Evolutionary conservation across 2,113 vertebrate species (phyloP), one percentile per base, ranked within the genome.

Genomic region (Reinhardtius hippoglossoides): DNA sequence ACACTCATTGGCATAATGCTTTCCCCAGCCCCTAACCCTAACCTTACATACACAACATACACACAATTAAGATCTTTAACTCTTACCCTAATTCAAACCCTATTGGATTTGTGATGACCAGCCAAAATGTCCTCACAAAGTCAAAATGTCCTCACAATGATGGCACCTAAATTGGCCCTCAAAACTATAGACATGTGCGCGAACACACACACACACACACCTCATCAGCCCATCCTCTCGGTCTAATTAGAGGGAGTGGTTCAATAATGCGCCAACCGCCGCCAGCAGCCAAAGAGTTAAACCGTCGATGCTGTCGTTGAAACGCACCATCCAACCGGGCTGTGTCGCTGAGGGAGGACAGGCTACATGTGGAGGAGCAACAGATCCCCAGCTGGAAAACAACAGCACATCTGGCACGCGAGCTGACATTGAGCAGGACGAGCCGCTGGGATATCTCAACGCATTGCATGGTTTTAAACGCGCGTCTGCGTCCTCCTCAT

Each of bases 221-320:
- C 40, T 13, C 3, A 42, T 31, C 50, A 31, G 37, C 21, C 40
- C 40, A 64, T 42, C 61, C 57, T 72, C 23, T 58, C 24, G 4
- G 2, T 80, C 50, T 76, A 70, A 87, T 86, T 70, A 70, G 85
- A 90, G 84, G 83, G 81, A 89, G 85, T 67, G 79, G 74, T 82
- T 85, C 71, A n/a, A 16, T 23, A 40, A 75, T 37, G 78, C 69
- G 48, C 56, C 74, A 85, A 2, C 80, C 65, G 67, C n/a, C 23
- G 5, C 64, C 91, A 71, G 91, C 81, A 81, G 24, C 42, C 66
- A 70, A 91, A 84, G 90, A 60, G 94, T 94, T 94, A 93, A 95
- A 48, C 27, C n/a, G 74, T 52, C 15, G 82, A 78, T 79, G 12
- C 83, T 86, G 89, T 85, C 74, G 86, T 78, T 83, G 87, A 83